phyloP scores from a whole-genome alignment of 2,888 invertebrate species.

The Graphium colonna region DNA sequence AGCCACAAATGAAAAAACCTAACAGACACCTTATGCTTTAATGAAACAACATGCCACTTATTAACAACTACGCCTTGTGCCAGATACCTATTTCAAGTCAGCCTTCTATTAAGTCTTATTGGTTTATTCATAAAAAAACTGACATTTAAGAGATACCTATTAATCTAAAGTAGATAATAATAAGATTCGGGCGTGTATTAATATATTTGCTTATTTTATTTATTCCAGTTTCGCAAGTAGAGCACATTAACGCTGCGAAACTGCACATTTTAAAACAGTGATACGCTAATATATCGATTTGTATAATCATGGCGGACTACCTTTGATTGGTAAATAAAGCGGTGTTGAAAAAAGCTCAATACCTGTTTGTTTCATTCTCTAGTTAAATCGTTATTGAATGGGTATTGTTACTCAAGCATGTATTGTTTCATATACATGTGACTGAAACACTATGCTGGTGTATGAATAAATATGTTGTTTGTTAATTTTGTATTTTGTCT shows the following conservation, averaged over 20 bases:
- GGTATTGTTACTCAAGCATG: too few relatives aligned
- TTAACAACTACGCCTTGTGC: slow-evolving; percentile 23
- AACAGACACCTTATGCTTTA: slow-evolving; percentile 45
- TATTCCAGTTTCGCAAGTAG: slow-evolving; percentile 14
- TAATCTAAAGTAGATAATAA: slow-evolving; percentile 21
- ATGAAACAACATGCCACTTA: slow-evolving; percentile 25
- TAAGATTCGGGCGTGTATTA: slow-evolving; percentile 13
- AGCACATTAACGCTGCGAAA: slow-evolving; percentile 16
- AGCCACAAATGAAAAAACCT: slow-evolving; percentile 52
- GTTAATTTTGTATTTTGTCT: too few relatives aligned
- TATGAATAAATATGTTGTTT: too few relatives aligned
- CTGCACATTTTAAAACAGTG: slow-evolving; percentile 14
- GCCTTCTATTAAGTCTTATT: slow-evolving; percentile 18
- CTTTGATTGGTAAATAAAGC: not conserved
- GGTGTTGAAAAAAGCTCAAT: not conserved
- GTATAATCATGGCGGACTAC: not conserved
- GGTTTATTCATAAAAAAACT: slow-evolving; percentile 22
- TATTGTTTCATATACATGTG: too few relatives aligned
- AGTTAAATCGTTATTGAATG: too few relatives aligned
- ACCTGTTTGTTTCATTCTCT: not conserved
- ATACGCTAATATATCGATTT: slow-evolving; percentile 1
- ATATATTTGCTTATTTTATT: slow-evolving; percentile 17
- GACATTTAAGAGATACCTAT: slow-evolving; percentile 22
- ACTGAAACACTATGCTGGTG: too few relatives aligned
- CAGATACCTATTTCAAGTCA: slow-evolving; percentile 17